A percentile compares a stretch with the other conserved stretches of the same genome.
phyloP scores from a whole-genome alignment of 2,888 invertebrate species.

The Plagiodera versicolora region DNA sequence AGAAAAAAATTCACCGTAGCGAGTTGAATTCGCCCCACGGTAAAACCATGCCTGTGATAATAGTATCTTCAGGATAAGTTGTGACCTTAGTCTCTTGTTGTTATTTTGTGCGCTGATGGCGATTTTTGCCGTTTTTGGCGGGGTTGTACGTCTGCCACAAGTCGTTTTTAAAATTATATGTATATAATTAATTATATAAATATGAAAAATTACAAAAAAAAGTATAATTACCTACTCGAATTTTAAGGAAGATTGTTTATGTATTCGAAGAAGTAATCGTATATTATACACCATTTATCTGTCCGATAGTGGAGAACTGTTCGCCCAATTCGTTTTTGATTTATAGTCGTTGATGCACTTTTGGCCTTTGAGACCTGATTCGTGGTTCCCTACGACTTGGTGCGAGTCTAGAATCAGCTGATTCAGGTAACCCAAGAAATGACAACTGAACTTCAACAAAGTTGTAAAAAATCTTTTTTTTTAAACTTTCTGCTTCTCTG shows the following conservation, averaged over 20 bases:
- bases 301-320: conserved; percentile 35
- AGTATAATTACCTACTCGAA: conserved; percentile 50
- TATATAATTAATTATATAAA: conserved; percentile 47
- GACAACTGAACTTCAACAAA: background rate
- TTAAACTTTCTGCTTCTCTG: conserved; percentile 16
- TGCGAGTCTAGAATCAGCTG: background rate
- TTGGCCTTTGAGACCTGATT: background rate
- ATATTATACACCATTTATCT: conserved; percentile 50
- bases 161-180: conserved; percentile 57
- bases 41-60: conserved; percentile 68
- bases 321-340: conserved; percentile 20
- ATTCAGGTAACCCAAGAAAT: background rate
- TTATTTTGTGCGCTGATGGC: conserved; percentile 52
- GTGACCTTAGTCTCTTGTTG: conserved; percentile 67
- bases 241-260: conserved; percentile 55
- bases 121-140: conserved; percentile 40
- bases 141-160: conserved; percentile 44
- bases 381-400: background rate
- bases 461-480: conserved; percentile 24
- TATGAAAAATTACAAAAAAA: conserved; percentile 39
- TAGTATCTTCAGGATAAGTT: conserved; percentile 71
- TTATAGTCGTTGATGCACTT: conserved; percentile 1
- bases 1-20: conserved; percentile 24
- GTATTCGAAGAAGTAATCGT: conserved; percentile 52
- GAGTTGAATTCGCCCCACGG: conserved; percentile 37